Percentiles rank a stretch among this genome's conserved stretches.
These are phyloP conservation scores for Eupeodes corollae DNA, from an alignment of 1,140 invertebrate genomes.

Conservation along the genomic window DNA sequence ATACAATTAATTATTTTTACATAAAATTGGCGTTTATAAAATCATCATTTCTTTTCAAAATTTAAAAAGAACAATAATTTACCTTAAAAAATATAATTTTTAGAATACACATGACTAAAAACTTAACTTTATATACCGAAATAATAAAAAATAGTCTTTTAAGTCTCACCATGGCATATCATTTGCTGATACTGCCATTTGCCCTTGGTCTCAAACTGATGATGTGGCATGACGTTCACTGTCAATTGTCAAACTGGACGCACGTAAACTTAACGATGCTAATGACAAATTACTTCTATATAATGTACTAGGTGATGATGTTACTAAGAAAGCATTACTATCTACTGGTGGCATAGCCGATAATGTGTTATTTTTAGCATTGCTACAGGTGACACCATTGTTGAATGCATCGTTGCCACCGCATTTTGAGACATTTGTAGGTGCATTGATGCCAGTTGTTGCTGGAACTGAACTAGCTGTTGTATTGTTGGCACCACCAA, in stretches of 20 bases:
- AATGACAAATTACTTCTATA: constrained; percentile 31
- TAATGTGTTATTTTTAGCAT: constrained; percentile 3
- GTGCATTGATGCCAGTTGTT: neutral
- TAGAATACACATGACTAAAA: too few relatives aligned
- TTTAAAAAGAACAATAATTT: too few relatives aligned
- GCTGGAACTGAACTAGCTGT: constrained; percentile 11
- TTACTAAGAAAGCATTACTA: constrained; percentile 12
- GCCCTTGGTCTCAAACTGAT: constrained; percentile 18
- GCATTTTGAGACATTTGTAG: constrained; percentile 8
- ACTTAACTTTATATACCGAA: too few relatives aligned
- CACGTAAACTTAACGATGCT: constrained; percentile 29
- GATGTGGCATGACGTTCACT: constrained; percentile 30
- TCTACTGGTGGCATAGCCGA: constrained; percentile 14
- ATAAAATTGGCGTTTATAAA: too few relatives aligned
- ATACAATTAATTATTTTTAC: too few relatives aligned
- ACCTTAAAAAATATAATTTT: too few relatives aligned
- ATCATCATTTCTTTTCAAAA: too few relatives aligned
- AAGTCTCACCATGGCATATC: too few relatives aligned
- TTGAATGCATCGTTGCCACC: constrained; percentile 11
- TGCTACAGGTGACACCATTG: neutral
- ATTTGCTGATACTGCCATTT: too few relatives aligned
- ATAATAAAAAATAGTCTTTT: too few relatives aligned
- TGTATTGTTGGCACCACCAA: constrained; percentile 5
- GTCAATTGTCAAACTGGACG: constrained; percentile 31
- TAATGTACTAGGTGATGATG: constrained; percentile 14